Base-by-base conservation (phyloP, 2,888 invertebrate genomes). In the Encarsia formosa region DNA sequence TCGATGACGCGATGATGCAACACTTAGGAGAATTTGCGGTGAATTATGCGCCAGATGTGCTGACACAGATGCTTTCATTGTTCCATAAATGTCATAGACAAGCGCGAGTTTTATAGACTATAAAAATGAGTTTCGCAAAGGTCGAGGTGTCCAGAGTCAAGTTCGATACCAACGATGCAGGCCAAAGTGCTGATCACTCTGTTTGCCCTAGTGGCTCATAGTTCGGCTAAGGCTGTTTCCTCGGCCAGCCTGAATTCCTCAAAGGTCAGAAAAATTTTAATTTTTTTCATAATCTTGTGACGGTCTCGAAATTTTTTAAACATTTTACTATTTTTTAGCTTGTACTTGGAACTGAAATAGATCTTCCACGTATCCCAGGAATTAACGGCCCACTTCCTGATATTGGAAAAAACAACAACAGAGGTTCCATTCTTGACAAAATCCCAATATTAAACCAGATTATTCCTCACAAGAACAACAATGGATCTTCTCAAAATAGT, bases 191-290 rank as follows among this genome's bases (percentile, higher is more conserved):
- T 50, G 22, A 38, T 6, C 29, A 24, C 20, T 32, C n/a, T 49
- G 18, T 13, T 66, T 22, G 60, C 59, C 34, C 16, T 62, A 34
- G 59, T 59, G 52, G 62, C 64, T 18, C 54, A 39, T 23, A 61
- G 61, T 39, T 49, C 59, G 51, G 63, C 61, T 39, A 45, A 63
- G 18, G 61, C 63, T 13, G 48, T 68, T 43, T 59, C 56, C 32
- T 24, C 46, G 13, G 61, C 58, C 2, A 31, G 41, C n/a, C 5
- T 56, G 2, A 43, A 52, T 49, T 45, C 43, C 15, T 4, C 42
- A 2, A 26, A 26, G 26, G 26, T 11, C 26, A 26, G 11, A 26
- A 26, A 8, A 8, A 26, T 8, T 26, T 1, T 26, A 26, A 8
- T 6, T 26, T 8, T 26, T 11, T 1, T 1, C 11, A 26, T 6